Percentiles rank a stretch among this genome's conserved stretches.
These are phyloP conservation scores for Heliothis peltigera DNA, from an alignment of 2,888 invertebrate genomes.

Conservation along the genomic window DNA sequence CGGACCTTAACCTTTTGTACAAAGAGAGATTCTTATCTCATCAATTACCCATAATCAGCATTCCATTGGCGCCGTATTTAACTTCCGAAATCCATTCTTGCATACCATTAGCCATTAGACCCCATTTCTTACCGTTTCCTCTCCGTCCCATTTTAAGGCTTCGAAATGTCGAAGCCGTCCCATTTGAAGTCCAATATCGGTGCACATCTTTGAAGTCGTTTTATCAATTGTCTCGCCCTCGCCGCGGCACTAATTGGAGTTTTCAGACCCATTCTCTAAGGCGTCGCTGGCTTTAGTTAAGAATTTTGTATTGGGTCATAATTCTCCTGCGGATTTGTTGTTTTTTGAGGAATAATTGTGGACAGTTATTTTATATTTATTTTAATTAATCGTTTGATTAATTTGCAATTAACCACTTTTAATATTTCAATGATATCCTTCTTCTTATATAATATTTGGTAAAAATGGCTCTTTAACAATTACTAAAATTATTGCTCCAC, in stretches of 20 bases:
- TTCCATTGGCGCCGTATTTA: conserved; percentile 49
- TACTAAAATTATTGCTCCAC: too few relatives aligned
- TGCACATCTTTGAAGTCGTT: conserved; percentile 55
- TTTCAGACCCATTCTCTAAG: conserved; percentile 51
- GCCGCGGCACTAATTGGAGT: conserved; percentile 54
- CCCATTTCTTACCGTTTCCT: conserved; percentile 42
- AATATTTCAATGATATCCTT: too few relatives aligned
- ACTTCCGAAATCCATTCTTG: conserved; percentile 38
- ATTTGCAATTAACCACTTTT: too few relatives aligned
- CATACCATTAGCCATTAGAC: conserved; percentile 53
- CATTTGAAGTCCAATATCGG: conserved; percentile 48
- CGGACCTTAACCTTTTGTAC: conserved; percentile 4
- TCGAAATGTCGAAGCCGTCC: conserved; percentile 24
- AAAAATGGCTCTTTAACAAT: too few relatives aligned
- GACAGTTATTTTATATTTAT: conserved; percentile 15
- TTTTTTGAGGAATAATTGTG: background rate
- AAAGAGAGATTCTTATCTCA: conserved; percentile 41
- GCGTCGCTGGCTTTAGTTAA: conserved; percentile 31
- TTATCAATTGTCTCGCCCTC: conserved; percentile 53
- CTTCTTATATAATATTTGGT: too few relatives aligned
- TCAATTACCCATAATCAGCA: conserved; percentile 51
- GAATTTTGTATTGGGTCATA: conserved; percentile 54
- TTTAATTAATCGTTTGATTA: background rate
- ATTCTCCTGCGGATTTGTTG: conserved; percentile 49
- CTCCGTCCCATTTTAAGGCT: conserved; percentile 35